A percentile compares a stretch with the other conserved stretches of the same genome.
Evolutionary conservation across 2,888 invertebrate genomes (phyloP).

Genomic region (Drosophila rubida): DNA sequence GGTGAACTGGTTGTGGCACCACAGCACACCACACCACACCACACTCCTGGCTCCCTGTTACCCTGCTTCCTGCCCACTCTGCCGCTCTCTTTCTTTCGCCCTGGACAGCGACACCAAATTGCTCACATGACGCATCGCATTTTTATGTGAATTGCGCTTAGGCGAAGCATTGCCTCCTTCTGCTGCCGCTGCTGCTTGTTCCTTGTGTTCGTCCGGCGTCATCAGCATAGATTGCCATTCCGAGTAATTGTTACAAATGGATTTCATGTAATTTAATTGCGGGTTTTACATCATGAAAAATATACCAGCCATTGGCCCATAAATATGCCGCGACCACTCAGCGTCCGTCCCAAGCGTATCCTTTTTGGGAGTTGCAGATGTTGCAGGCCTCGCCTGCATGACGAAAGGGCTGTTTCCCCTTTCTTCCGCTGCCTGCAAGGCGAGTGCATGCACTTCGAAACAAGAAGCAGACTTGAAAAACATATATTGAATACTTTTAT

Average conservation of each 20-base stretch:
- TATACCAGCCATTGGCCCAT: slow-evolving; percentile 67
- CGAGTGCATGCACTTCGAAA: neutral
- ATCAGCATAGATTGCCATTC: slow-evolving; percentile 78
- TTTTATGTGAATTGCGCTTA: slow-evolving; percentile 68
- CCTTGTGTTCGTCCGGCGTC: slow-evolving; percentile 55
- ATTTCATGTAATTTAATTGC: slow-evolving; percentile 82
- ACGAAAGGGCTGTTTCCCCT: slow-evolving; percentile 1
- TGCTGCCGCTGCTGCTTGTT: neutral
- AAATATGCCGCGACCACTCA: slow-evolving; percentile 42
- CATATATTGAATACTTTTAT: too few relatives aligned
- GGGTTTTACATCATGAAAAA: slow-evolving; percentile 79
- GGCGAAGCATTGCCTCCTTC: slow-evolving; percentile 20
- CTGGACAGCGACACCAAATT: slow-evolving; percentile 61
- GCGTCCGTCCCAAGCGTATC: slow-evolving; percentile 21
- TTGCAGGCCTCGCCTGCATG: slow-evolving; percentile 6
- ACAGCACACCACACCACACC: slow-evolving; percentile 45
- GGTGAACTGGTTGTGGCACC: slow-evolving; percentile 81
- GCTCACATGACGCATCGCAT: slow-evolving; percentile 78
- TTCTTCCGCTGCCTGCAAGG: neutral
- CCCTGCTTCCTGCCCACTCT: neutral
- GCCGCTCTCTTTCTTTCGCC: neutral
- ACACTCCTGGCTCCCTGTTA: neutral
- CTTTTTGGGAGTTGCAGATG: slow-evolving; percentile 34
- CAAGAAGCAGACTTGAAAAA: neutral
- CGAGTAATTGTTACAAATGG: slow-evolving; percentile 83